Base-by-base conservation (phyloP, 1,140 invertebrate species). In the Neuroterus valhalla region DNA sequence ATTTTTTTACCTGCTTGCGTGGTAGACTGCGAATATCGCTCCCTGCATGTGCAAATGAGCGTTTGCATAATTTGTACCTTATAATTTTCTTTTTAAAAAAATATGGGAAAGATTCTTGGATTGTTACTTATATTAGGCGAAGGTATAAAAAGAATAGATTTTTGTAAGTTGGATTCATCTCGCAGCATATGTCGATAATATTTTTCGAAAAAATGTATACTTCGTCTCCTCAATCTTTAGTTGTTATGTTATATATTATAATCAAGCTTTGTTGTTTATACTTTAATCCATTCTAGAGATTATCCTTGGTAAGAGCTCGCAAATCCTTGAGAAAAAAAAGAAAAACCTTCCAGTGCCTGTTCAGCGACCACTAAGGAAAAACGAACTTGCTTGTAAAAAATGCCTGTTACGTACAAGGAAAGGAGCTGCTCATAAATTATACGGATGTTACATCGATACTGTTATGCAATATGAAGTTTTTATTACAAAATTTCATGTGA, bases 401-500 rank as follows among this genome's bases (percentile, higher is more conserved):
- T 50, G 26, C 55, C 72, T 71, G 74, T 73, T 75, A 70, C 48
- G 45, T 52, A 50, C 15, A 70, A 45, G 68, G 23, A 11, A 72
- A 72, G 45, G 26, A 45, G 44, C 70, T 81, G 76, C 74, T 80
- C 73, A 79, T 31, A 78, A 79, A 82, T 79, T 76, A 80, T 74
- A 78, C 69, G 31, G 72, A 80, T 76, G 72, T 78, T 76, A 66
- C 68, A 78, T 75, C 76, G 67, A 76, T 66, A 82, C 74, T 74
- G 75, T 81, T 83, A 85, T 74, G 45, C 45, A 82, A 82, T 82
- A 76, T 75, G 74, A 85, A 77, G 79, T 86, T 82, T 83, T 85
- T 81, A 84, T 82, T 81, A 75, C 48, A 71, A 76, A 82, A 85
- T 81, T 84, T 82, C 68, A 84, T 84, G 81, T 85, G 78, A 86